These are phyloP conservation scores for Andinoacara biseriatus DNA, from an alignment of 2,113 vertebrate species.

Conservation along the genomic window DNA sequence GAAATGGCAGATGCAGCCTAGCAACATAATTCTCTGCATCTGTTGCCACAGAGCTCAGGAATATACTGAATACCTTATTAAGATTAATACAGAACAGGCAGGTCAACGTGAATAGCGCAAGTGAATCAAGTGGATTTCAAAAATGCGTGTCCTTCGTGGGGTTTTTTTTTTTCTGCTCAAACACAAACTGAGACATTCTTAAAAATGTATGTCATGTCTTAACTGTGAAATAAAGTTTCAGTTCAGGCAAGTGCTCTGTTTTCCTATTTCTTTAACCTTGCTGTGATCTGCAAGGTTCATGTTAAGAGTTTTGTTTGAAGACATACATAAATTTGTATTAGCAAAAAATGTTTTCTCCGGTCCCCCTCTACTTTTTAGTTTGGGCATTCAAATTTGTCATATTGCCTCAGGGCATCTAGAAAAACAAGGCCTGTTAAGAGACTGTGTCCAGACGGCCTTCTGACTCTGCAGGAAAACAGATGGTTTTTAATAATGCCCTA, in stretches of 20 bases:
- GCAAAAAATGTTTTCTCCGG: constrained; percentile 28
- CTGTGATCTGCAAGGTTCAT: background rate
- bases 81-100: background rate
- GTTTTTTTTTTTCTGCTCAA: background rate
- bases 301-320: constrained; percentile 35
- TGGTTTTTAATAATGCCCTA: constrained; percentile 76
- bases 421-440: constrained; percentile 74
- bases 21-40: constrained; percentile 9
- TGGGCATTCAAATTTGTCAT: constrained; percentile 54
- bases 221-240: background rate
- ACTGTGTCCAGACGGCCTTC: constrained; percentile 70
- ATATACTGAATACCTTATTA: background rate
- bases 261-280: background rate
- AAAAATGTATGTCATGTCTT: background rate
- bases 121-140: background rate
- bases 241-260: background rate
- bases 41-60: constrained; percentile 8
- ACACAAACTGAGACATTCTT: background rate
- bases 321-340: constrained; percentile 20
- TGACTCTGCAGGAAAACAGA: constrained; percentile 74
- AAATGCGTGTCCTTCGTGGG: background rate
- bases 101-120: background rate
- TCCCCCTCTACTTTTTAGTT: constrained; percentile 43
- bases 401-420: constrained; percentile 56
- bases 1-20: constrained; percentile 31